Percentiles rank a stretch among this genome's conserved stretches.
Conservation (phyloP, 2,113 vertebrate species). For the Synchiropus splendidus region DNA sequence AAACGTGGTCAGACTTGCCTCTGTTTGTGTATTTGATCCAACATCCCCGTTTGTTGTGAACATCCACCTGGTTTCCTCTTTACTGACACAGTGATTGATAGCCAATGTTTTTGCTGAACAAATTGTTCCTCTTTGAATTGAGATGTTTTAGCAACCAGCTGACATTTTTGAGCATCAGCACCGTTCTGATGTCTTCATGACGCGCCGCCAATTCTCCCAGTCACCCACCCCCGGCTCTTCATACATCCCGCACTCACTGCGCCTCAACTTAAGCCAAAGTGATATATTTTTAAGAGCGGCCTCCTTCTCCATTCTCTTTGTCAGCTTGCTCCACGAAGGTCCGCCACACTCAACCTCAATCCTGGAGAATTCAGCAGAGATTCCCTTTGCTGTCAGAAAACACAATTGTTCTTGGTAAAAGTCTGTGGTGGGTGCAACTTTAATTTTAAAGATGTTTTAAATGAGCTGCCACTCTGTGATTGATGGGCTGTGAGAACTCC, state of each 20-base stretch:
- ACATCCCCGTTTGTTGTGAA: too few relatives aligned
- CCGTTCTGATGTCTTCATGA: too few relatives aligned
- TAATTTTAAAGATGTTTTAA: conserved; percentile 63
- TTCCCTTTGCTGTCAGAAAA: conserved; percentile 54
- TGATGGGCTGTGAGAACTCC: conserved; percentile 41
- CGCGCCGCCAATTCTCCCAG: conserved; percentile 32
- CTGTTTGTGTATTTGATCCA: too few relatives aligned
- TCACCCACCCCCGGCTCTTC: conserved; percentile 1
- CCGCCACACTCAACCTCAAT: conserved; percentile 32
- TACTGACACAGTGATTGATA: too few relatives aligned
- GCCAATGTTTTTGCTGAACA: too few relatives aligned
- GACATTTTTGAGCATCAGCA: too few relatives aligned
- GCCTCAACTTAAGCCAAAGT: conserved; percentile 33
- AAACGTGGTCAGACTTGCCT: too few relatives aligned
- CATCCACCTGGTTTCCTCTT: too few relatives aligned
- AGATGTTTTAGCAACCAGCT: too few relatives aligned
- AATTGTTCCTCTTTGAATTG: too few relatives aligned
- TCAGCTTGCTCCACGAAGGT: conserved; percentile 38
- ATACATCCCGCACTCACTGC: conserved; percentile 28
- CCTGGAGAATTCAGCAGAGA: conserved; percentile 37
- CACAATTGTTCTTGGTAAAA: conserved; percentile 50
- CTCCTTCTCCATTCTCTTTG: conserved; percentile 36
- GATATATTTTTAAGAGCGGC: conserved; percentile 36
- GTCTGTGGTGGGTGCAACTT: conserved; percentile 38
- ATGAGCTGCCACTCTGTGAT: conserved; percentile 56